Evolutionary conservation across 2,797 vertebrate species (phyloP).

Genomic region (Channa striata): DNA sequence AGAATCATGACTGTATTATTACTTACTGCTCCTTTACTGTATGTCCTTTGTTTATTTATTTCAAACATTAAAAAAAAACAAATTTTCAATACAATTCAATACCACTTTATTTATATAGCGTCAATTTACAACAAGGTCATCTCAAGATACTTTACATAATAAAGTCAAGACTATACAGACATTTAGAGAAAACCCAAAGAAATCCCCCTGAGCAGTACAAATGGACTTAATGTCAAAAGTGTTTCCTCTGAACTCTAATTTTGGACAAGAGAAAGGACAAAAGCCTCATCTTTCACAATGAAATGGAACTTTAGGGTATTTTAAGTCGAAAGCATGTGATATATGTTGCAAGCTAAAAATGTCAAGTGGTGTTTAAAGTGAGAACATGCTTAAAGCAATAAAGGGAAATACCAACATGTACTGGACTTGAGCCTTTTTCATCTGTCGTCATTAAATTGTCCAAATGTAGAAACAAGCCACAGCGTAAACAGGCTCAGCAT

Average conservation of each 20-base stretch:
- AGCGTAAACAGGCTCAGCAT: no score
- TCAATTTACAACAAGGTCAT: no score
- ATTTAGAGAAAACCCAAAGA: no score
- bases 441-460: neutral
- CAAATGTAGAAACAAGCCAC: no score
- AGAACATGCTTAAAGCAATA: neutral
- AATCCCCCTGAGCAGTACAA: neutral
- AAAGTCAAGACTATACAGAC: no score
- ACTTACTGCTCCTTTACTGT: no score
- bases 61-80: no score
- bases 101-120: no score
- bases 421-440: neutral
- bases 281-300: neutral
- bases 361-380: neutral
- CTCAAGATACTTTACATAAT: no score
- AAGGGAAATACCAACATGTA: neutral
- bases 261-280: neutral
- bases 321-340: neutral
- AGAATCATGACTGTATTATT: no score
- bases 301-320: neutral
- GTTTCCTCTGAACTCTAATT: neutral
- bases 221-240: neutral
- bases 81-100: no score
- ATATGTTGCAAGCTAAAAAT: neutral
- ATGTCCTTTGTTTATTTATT: no score